Evolutionary conservation across 2,113 vertebrate species (phyloP), one percentile per base, ranked within the genome.

Genomic region (Coracopsis vasa): DNA sequence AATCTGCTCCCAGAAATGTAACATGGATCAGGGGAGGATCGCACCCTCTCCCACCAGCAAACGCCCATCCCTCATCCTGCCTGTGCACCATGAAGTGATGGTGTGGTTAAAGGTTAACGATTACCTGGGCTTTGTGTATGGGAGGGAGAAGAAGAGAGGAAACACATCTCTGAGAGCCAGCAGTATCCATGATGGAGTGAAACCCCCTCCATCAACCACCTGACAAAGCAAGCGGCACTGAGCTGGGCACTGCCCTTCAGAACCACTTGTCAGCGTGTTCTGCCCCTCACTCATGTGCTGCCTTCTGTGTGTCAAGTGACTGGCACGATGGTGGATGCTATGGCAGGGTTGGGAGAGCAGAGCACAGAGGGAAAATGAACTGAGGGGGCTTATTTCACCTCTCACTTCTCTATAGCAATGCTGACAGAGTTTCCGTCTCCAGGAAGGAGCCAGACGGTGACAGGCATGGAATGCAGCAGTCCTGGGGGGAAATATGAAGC

Each of bases 61-160:
- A 39, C 11, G 31, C 8, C 35, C 8, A 0, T 21, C 39, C 65
- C 3, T 0, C 8, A 14, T 24, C 62, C 53, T 47, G n/a, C 54
- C 13, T 53, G 48, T n/a, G 37, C 47, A 42, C 48, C 35, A 18
- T 0, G 3, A 39, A 71, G 72, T 0, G 27, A 42, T 60, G 53
- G 91, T 1, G 4, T 20, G 69, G 65, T 91, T 94, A 92, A 56
- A 92, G 70, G 66, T 53, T 72, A 80, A 65, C 81, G 86, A 78
- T 96, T 91, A 95, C 87, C 95, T 45, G 56, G 79, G 35, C 61
- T 94, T 85, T 82, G 78, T 82, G 91, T 80, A 86, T 45, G 70
- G 50, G 84, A 67, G 24, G 41, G 41, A 29, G n/a, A 31, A 17
- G 39, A 95, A 92, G 93, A 60, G 93, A 48, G 47, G 33, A 80